Conservation (phyloP, 2,797 vertebrate genomes). For the Microhierax caerulescens region DNA sequence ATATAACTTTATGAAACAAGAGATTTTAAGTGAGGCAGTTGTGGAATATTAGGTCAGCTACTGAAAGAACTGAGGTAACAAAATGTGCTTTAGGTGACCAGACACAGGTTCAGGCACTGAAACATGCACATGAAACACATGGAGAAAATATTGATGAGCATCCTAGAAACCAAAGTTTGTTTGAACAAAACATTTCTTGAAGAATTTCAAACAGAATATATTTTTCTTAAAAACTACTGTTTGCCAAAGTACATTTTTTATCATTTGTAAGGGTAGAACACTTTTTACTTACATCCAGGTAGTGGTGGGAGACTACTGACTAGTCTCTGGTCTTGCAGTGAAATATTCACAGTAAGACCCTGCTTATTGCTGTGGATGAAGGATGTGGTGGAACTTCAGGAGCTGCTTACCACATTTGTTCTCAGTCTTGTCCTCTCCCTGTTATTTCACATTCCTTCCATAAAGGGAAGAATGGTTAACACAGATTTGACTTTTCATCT, state of each 20-base stretch:
- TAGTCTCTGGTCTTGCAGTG: background rate
- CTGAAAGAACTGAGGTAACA: background rate
- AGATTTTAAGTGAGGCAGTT: background rate
- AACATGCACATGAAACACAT: background rate
- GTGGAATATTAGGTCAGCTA: background rate
- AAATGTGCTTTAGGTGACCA: background rate
- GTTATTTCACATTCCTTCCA: background rate
- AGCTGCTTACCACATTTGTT: background rate
- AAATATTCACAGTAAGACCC: background rate
- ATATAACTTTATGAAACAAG: background rate
- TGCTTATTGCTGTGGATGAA: background rate
- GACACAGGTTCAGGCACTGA: background rate
- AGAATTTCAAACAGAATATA: background rate
- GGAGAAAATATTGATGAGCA: background rate
- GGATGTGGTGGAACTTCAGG: background rate
- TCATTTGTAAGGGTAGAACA: background rate
- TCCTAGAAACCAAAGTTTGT: background rate
- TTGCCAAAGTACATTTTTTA: background rate
- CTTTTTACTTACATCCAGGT: background rate
- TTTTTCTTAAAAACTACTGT: background rate
- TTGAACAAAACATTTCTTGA: background rate
- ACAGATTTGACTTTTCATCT: background rate
- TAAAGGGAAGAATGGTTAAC: background rate
- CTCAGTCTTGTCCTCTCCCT: background rate
- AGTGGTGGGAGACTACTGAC: background rate